Base-by-base conservation (phyloP, 2,888 invertebrate genomes). In the Iphiclides podalirius region DNA sequence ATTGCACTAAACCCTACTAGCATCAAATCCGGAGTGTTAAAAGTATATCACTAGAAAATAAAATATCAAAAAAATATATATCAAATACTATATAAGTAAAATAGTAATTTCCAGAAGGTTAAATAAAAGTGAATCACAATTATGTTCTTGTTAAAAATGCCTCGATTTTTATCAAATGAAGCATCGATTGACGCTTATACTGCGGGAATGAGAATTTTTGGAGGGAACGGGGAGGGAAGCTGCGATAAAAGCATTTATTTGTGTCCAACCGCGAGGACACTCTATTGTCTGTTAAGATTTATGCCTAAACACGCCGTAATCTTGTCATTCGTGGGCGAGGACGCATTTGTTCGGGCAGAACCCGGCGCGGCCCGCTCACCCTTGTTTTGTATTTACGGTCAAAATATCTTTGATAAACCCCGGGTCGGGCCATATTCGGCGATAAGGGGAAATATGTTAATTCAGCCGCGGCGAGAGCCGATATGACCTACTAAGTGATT, bases 371-470 rank as follows among this genome's bases (percentile, higher is more conserved):
- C 48, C 14, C 70, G 70, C 20, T 45, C 72, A 73, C 77, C 79
- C 77, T 75, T 66, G 66, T 70, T 74, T 71, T 79, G 72, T 81
- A 80, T 81, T 78, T 81, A 79, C 63, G 71, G 75, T 79, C 75
- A 67, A 72, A 83, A 76, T 68, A 79, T 77, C 75, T 75, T 75
- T 74, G 84, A 85, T 85, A 86, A 84, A 76, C 69, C 60, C 31
- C 69, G 72, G 72, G 71, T 72, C 73, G 71, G 74, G 71, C 75
- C 74, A 80, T 81, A 83, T 78, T 77, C 70, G 70, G 66, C 71
- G 86, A 88, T 88, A 87, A 85, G 77, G 74, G 78, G 83, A 85
- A 86, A 86, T 86, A 88, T 88, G 88, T 86, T 85, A 87, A 87
- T 87, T 84, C 70, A 66, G 72, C 66, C 70, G 65, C 75, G 73